Evolutionary conservation across 2,113 vertebrate species (phyloP).

Genomic region (Gymnarchus niloticus): DNA sequence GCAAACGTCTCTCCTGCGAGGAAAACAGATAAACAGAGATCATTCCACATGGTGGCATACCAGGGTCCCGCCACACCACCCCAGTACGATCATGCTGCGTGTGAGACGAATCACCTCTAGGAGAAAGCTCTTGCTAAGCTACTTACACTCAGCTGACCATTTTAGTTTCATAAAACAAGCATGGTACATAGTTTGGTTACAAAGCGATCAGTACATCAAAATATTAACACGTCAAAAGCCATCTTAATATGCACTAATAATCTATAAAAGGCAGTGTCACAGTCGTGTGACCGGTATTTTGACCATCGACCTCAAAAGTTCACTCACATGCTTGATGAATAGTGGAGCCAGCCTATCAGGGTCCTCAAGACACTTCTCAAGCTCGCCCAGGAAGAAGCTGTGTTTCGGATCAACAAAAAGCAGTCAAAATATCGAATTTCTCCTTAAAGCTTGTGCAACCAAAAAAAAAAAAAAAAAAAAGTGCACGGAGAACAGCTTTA

Average conservation of each 20-base stretch:
- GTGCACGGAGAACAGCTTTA: too few relatives aligned
- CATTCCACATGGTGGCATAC: too few relatives aligned
- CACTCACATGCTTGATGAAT: conserved; percentile 89
- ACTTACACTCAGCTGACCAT: background rate
- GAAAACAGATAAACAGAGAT: background rate
- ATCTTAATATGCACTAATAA: background rate
- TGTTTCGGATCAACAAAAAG: conserved; percentile 22
- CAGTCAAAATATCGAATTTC: background rate
- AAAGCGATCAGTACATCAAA: background rate
- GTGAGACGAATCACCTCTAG: background rate
- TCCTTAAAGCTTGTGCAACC: background rate
- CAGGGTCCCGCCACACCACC: background rate
- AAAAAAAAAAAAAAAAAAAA: background rate
- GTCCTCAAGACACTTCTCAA: conserved; percentile 96
- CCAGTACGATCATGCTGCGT: background rate
- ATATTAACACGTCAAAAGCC: background rate
- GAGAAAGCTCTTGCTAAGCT: background rate
- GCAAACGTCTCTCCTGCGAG: conserved; percentile 84
- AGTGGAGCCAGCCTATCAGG: conserved; percentile 86
- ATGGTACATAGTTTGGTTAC: background rate
- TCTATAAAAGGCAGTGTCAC: background rate
- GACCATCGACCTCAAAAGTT: background rate
- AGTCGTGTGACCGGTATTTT: background rate
- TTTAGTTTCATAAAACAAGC: background rate
- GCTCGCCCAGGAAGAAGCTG: conserved; percentile 91